Evolutionary conservation across 2,888 invertebrate species (phyloP), one percentile per base, ranked within the genome.

Genomic region (Macaria liturata): DNA sequence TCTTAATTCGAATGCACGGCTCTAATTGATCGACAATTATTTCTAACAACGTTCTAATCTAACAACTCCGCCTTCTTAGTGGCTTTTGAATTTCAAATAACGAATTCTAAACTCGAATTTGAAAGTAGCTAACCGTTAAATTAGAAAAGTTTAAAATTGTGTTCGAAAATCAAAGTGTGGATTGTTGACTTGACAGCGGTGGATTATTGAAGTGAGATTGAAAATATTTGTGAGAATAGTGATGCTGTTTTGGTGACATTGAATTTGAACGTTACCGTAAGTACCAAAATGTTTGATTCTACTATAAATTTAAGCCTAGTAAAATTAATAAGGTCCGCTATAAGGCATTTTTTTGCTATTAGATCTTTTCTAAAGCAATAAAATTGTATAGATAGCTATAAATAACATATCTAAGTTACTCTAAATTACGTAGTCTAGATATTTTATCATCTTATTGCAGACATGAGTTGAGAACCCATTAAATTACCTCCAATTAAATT

Each of bases 1-100:
- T 79, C 72, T 69, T 71, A 84, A 81, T 79, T 76, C 79, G 80
- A 80, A 80, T 83, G 81, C 80, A 74, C 72, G 82, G 79, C 76
- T 78, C 72, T 84, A 87, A 88, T 88, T 84, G 81, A 81, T 81
- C 74, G 65, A 69, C 78, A 80, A 87, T 84, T 86, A 85, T 83
- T 74, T 78, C 72, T 78, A 85, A 86, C 80, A 78, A 75, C 20
- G 76, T 88, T 83, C 74, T 75, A 80, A 81, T 86, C 42, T 8
- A 39, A 39, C 39, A 73, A 80, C 73, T 70, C 74, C 72, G 71
- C 66, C 67, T 72, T 59, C 60, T 56, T 63, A 66, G 67, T 68
- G 65, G 67, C 65, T 66, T 20, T 20, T 70, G 62, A 67, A 74
- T 72, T 71, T 70, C 54, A 52, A 62, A 67, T 62, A 57, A 43